phyloP scores from a whole-genome alignment of 2,113 vertebrate genomes.

The Gallinago media region DNA sequence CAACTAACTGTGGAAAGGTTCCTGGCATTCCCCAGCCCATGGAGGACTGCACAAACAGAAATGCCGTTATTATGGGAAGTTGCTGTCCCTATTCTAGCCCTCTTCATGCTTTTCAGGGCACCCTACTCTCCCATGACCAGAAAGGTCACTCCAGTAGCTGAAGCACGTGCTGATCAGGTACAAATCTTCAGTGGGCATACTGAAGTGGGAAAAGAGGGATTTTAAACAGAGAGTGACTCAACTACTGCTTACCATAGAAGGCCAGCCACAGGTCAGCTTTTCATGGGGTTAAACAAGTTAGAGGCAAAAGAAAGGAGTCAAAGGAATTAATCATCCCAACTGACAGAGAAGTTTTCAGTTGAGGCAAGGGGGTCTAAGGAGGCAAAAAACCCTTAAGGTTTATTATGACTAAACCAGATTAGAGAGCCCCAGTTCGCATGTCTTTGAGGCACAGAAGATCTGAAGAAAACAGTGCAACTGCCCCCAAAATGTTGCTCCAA shows the following conservation, averaged over 20 bases:
- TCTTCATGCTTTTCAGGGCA: neutral
- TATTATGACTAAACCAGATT: neutral
- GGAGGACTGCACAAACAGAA: neutral
- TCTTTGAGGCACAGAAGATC: neutral
- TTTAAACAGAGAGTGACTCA: neutral
- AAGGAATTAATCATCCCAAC: neutral
- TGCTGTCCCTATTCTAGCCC: neutral
- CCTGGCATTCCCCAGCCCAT: neutral
- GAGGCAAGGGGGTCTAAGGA: neutral
- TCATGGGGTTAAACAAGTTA: neutral
- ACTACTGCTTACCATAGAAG: neutral
- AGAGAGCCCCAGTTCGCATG: neutral
- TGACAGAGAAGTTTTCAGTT: neutral
- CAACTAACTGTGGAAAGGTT: neutral
- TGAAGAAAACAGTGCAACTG: neutral
- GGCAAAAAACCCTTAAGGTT: neutral
- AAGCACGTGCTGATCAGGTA: rapidly evolving
- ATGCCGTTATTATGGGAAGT: rapidly evolving
- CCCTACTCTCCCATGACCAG: neutral
- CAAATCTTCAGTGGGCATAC: neutral
- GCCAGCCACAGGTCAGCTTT: neutral
- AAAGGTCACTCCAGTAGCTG: neutral
- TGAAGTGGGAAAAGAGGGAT: neutral
- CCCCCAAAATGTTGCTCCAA: neutral
- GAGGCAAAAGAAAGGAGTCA: neutral